Evolutionary conservation across 2,113 vertebrate species (phyloP), one percentile per base, ranked within the genome.

Genomic region (Zosterops hypoxanthus): DNA sequence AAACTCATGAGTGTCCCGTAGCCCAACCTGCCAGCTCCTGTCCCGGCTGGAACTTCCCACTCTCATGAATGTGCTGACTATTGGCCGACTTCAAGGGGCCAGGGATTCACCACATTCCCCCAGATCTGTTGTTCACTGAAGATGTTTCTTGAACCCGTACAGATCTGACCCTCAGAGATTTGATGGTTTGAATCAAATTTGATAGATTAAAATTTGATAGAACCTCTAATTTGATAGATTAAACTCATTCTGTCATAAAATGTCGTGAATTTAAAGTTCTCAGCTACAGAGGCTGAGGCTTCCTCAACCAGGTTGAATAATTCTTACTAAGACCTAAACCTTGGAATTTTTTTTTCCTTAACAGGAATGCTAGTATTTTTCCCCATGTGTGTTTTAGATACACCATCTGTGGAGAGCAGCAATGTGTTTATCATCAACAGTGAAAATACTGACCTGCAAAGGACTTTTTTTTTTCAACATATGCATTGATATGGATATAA

Each of bases 401-500:
- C 13, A 80, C 39, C 26, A 22, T 90, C 78, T 93, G 29, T 73
- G 60, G 68, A 85, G 31, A 95, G 12, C 82, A 73, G 87, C 84
- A 95, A 92, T 95, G 56, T 95, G 93, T 94, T 96, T 96, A 70
- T 93, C 84, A 95, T 93, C 87, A 95, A 66, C 82, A 90, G 64
- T 83, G 52, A 91, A 96, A 95, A 96, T 77, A 93, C 53, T 83
- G 93, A 96, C 85, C 87, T 94, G 84, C 75, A 93, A 92, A 87
- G 31, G 41, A 59, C 34, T 42, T 24, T 18, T 42, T 70, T 63
- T 55, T 77, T 71, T 53, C 29, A 77, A 60, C 69, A 85, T 76
- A 76, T 57, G 63, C 87, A 66, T 80, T 90, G 84, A 77, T 95
- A 91, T 31, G 39, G 55, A 86, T 94, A 73, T 91, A 88, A 90